phyloP scores from a whole-genome alignment of 2,113 vertebrate genomes.

The Trogon melanurus region DNA sequence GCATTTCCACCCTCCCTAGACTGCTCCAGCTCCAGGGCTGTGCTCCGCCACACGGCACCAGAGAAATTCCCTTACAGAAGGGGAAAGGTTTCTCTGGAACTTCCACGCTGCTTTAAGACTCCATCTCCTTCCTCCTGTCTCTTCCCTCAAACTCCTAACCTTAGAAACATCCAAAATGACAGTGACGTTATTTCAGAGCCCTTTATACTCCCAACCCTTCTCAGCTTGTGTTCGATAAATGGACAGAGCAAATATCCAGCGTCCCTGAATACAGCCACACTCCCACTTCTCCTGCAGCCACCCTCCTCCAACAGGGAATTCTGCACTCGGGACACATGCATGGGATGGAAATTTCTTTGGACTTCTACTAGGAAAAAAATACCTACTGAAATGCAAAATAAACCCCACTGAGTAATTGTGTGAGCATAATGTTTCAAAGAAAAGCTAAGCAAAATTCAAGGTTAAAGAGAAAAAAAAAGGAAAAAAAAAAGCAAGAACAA shows the following conservation, averaged over 20 bases:
- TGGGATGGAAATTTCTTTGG: not conserved
- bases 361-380: not conserved
- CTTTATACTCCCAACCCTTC: not conserved
- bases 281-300: not conserved
- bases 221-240: rapidly evolving
- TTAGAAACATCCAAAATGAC: not conserved
- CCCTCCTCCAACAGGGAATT: not conserved
- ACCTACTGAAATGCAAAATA: not conserved
- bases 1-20: not conserved
- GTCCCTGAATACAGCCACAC: rapidly evolving
- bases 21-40: not conserved
- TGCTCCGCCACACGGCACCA: not conserved
- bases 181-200: not conserved
- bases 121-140: not conserved
- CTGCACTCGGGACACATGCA: rapidly evolving
- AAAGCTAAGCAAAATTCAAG: not conserved
- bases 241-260: not conserved
- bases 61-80: not conserved
- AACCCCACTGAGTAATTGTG: not conserved
- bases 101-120: not conserved
- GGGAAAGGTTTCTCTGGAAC: not conserved
- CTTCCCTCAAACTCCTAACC: not conserved
- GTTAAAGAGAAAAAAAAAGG: not conserved
- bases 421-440: not conserved
- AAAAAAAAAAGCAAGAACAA: not conserved